Conservation (phyloP, 2,797 vertebrate genomes). For the Catostomus latipinnis region DNA sequence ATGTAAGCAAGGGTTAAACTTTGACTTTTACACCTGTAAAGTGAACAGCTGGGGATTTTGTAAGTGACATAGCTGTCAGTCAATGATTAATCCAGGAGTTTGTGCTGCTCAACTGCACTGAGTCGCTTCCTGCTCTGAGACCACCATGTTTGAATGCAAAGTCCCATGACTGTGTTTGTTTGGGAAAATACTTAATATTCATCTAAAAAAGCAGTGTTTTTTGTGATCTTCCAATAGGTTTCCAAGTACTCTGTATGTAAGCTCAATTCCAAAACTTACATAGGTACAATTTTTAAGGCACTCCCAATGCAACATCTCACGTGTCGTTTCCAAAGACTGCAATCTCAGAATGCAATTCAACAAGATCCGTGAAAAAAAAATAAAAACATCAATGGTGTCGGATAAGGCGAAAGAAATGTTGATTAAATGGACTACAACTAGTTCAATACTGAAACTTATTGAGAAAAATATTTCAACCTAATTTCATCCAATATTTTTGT, state of each 20-base stretch:
- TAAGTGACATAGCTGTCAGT: constrained; percentile 36
- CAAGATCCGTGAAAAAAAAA: too few relatives aligned
- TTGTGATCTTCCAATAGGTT: not conserved
- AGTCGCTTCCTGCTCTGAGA: constrained; percentile 24
- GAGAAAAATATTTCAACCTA: too few relatives aligned
- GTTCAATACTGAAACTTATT: too few relatives aligned
- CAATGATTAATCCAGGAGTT: constrained; percentile 35
- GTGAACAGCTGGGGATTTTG: constrained; percentile 24
- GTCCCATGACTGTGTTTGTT: not conserved
- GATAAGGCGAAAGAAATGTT: too few relatives aligned
- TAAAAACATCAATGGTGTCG: too few relatives aligned
- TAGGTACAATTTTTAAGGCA: too few relatives aligned
- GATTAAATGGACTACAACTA: too few relatives aligned
- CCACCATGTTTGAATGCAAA: constrained; percentile 28
- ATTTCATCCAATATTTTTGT: too few relatives aligned
- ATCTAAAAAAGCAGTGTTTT: not conserved
- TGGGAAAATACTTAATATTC: not conserved
- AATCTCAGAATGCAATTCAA: too few relatives aligned
- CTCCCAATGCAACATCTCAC: too few relatives aligned
- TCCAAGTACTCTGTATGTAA: not conserved
- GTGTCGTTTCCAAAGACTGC: too few relatives aligned
- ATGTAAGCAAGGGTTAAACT: constrained; percentile 48
- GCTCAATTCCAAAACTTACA: not conserved
- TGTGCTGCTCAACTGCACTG: constrained; percentile 25
- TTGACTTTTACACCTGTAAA: constrained; percentile 54